Evolutionary conservation across 2,888 invertebrate genomes (phyloP).

Genomic region (Steinernema carpocapsae): DNA sequence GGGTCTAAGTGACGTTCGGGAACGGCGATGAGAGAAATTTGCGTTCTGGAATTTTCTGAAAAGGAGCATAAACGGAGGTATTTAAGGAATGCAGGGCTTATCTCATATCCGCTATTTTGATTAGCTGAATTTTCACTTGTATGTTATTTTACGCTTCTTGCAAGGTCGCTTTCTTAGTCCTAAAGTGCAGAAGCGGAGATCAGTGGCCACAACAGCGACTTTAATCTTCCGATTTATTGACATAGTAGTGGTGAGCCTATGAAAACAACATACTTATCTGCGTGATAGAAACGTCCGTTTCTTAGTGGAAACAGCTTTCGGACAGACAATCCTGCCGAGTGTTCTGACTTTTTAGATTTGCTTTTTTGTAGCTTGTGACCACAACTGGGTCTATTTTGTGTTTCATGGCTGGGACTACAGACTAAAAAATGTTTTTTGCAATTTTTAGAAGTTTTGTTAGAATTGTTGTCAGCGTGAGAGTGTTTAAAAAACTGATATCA

Average conservation of each 20-base stretch:
- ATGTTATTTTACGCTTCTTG: not conserved
- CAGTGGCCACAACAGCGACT: no score
- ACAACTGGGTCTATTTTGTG: not conserved
- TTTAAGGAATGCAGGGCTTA: not conserved
- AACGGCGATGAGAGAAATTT: not conserved
- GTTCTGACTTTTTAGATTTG: not conserved
- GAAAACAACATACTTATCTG: not conserved
- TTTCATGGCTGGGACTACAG: not conserved
- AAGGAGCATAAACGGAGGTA: not conserved
- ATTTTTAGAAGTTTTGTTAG: not conserved
- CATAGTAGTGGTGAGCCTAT: not conserved
- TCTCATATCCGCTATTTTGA: not conserved
- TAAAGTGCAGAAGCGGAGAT: no score
- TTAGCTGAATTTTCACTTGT: not conserved
- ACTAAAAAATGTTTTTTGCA: not conserved
- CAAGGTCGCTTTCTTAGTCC: no score
- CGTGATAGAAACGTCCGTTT: not conserved
- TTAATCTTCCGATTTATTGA: not conserved
- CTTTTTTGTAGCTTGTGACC: not conserved
- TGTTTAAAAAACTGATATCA: not conserved
- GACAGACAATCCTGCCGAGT: no score
- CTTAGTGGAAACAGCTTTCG: no score
- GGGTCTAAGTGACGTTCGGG: not conserved
- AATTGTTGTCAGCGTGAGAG: not conserved
- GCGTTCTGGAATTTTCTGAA: not conserved